Conservation (phyloP, 2,888 invertebrate genomes). For the Zele albiditarsus region DNA sequence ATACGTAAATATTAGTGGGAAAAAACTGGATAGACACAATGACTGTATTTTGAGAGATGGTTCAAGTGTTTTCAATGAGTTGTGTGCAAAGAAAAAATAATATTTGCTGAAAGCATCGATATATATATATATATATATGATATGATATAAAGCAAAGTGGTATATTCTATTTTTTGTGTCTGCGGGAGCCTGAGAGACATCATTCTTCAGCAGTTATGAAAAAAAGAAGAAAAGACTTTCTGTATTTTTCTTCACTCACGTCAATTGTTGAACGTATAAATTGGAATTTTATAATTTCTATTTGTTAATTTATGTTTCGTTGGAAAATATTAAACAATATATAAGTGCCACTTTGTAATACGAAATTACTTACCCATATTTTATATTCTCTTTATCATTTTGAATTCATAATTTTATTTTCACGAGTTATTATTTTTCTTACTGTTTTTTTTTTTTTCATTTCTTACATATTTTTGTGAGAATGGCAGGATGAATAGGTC, state of each 20-base stretch:
- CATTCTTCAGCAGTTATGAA: slow-evolving; percentile 15
- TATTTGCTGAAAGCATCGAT: slow-evolving; percentile 30
- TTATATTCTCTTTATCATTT: background rate
- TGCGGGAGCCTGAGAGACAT: slow-evolving; percentile 50
- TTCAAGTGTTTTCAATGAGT: slow-evolving; percentile 45
- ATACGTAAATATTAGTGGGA: slow-evolving; percentile 2
- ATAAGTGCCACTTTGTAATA: slow-evolving; percentile 47
- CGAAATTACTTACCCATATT: slow-evolving; percentile 47
- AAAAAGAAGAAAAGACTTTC: background rate
- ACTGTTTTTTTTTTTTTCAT: too few relatives aligned
- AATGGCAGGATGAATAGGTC: slow-evolving; percentile 1
- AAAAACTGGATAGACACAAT: background rate
- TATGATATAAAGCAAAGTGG: slow-evolving; percentile 20
- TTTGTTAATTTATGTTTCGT: background rate
- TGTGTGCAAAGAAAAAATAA: slow-evolving; percentile 39
- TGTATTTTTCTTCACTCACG: slow-evolving; percentile 41
- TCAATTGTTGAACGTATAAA: slow-evolving; percentile 14
- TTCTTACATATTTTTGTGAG: background rate
- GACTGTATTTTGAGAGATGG: slow-evolving; percentile 31
- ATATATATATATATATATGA: slow-evolving; percentile 20
- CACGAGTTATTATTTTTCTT: background rate
- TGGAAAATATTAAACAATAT: background rate
- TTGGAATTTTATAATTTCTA: background rate
- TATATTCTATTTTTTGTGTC: slow-evolving; percentile 12
- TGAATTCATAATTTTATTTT: slow-evolving; percentile 10